Base-by-base conservation (phyloP, 2,797 vertebrate genomes). In the Eulemur albifrons region DNA sequence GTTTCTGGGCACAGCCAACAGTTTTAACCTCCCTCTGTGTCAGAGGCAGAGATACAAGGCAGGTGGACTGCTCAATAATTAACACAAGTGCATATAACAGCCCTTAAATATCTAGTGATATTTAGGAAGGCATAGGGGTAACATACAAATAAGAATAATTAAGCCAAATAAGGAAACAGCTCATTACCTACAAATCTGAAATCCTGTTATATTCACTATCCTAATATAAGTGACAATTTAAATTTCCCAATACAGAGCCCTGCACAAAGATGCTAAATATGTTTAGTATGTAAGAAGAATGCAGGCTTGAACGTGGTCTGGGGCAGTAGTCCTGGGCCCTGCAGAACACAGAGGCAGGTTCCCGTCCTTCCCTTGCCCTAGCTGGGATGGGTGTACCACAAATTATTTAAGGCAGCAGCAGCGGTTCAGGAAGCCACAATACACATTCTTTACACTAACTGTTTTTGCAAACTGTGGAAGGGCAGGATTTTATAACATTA, bases 11-110 rank as follows among this genome's bases (percentile, higher is more conserved):
- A 81, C 9, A 95, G 76, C 7, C 4, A 73, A 92, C n/a, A 77
- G 25, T 81, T 98, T 88, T 48, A 92, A 87, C n/a, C 35, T 70
- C 43, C 18, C 63, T 93, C 18, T 21, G 50, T 30, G n/a, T 87
- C 87, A 69, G 40, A 86, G 4, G 17, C 82, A 80, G 45, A 7
- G 54, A 82, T 59, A 63, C 7, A 25, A 83, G 40, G 72, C 43
- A 93, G 50, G 61, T 61, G 61, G 86, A 70, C 8, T 2, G 43
- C 81, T 92, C 21, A 0, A 4, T 38, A 92, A 92, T 69, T 54
- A 82, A 32, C 90, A 75, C 10, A 65, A 40, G 87, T 70, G 2
- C 40, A 23, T 0, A 7, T 0, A 27, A 63, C n/a, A 52, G 30
- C 63, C 35, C 20, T 32, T 63, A 63, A 82, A 27, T n/a, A 52